Conservation (phyloP, 2,113 vertebrate species). For the Chamaetylas fuelleborni region DNA sequence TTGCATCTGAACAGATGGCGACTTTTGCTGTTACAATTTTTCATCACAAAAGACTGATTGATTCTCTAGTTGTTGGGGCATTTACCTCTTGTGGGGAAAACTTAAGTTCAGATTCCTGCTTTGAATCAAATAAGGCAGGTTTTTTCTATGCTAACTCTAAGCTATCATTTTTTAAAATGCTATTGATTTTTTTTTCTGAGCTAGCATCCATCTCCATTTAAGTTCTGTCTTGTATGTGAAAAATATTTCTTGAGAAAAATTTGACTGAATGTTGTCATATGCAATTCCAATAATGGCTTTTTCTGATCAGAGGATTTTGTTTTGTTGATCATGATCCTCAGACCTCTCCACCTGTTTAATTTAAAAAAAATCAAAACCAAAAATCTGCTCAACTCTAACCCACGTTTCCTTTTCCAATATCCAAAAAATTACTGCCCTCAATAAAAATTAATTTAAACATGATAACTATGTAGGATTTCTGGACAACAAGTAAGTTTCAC, state of each 20-base stretch:
- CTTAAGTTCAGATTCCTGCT: slow-evolving; percentile 10
- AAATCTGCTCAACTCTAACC: neutral
- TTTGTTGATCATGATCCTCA: neutral
- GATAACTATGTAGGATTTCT: neutral
- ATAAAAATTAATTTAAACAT: neutral
- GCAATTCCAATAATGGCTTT: neutral
- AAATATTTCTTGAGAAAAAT: neutral
- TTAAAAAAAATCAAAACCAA: neutral
- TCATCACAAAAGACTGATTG: slow-evolving; percentile 26
- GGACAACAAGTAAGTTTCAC: neutral
- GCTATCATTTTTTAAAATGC: neutral
- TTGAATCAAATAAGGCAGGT: neutral
- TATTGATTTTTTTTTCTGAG: slow-evolving; percentile 14
- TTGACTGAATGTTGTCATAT: neutral
- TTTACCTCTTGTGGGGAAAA: neutral
- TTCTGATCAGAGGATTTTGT: neutral
- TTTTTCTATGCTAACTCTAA: neutral
- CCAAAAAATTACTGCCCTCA: neutral
- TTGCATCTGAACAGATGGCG: slow-evolving; percentile 36
- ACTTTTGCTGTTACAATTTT: neutral
- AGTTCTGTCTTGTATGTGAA: neutral
- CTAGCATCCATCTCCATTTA: neutral
- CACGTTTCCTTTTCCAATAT: neutral
- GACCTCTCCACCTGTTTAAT: neutral
- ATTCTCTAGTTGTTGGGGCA: neutral